phyloP scores from a whole-genome alignment of 2,113 vertebrate species.

The Pavo muticus region DNA sequence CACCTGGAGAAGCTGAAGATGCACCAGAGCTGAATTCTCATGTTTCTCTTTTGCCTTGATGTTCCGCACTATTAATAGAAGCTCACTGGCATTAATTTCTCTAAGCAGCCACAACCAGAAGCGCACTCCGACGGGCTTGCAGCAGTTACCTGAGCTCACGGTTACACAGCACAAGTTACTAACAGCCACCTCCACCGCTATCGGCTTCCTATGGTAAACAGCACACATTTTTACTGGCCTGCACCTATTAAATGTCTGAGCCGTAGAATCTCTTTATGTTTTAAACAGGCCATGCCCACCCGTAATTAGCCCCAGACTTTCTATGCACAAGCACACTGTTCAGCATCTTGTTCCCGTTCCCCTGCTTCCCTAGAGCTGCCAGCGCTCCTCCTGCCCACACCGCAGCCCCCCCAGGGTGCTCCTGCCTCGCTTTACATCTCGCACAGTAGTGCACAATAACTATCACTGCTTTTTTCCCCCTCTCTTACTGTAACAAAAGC shows the following conservation, averaged over 20 bases:
- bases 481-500: slow-evolving; percentile 31
- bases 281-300: neutral
- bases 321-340: neutral
- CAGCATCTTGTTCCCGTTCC: neutral
- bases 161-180: slow-evolving; percentile 77
- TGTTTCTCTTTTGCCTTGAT: neutral
- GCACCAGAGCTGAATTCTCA: neutral
- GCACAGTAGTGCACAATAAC: neutral
- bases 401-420: neutral
- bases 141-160: slow-evolving; percentile 81
- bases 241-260: neutral
- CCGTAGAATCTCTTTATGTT: neutral
- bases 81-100: slow-evolving; percentile 31
- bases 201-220: slow-evolving; percentile 77
- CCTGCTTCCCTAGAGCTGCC: neutral
- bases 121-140: slow-evolving; percentile 4
- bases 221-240: slow-evolving; percentile 76
- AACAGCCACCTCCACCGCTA: slow-evolving; percentile 73
- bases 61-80: slow-evolving; percentile 34
- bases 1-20: slow-evolving; percentile 37
- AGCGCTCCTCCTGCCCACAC: neutral
- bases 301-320: neutral
- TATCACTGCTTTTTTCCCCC: neutral
- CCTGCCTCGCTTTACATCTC: neutral
- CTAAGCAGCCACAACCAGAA: slow-evolving; percentile 69